Base-by-base conservation (phyloP, 2,797 vertebrate genomes). In the Pangasius macronema region DNA sequence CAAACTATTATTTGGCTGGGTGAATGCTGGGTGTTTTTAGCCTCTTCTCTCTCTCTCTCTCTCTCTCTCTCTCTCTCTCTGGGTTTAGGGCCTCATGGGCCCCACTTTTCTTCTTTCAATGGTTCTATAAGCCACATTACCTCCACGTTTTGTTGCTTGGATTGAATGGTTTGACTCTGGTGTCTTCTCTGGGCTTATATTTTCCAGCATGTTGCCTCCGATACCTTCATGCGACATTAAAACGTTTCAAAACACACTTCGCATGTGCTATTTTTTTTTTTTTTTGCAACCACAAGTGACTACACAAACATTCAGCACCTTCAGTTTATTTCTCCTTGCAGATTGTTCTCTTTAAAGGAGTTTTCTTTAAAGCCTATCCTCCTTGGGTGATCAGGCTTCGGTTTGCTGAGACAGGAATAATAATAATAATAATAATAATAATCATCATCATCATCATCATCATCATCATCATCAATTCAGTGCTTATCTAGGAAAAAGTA, bases 151-250 rank as follows among this genome's bases (percentile, higher is more conserved):
- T 86, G 33, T 68, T 82, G 59, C 75, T 76, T 24, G 13, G 53
- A 77, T 57, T 75, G 55, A 80, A 83, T 9, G 46, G 24, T 11
- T 49, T 36, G 36, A 82, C 49, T 67, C 33, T 70, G 36, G 20
- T 39, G 42, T 81, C 36, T 85, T 89, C 84, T 85, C 84, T 49
- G 86, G 63, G 85, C 82, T 87, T 83, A 81, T 76, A 14, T 88
- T 88, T 92, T 91, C 86, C 87, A 55, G 82, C 53, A 84, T 72
- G 63, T 87, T 81, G 86, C 75, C 65, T 89, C 83, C 53, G 86
- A 90, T 90, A 81, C 89, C 13, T 86, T 9, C 1, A 22, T 14
- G 70, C 86, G 88, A 83, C 87, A 83, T 89, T 89, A 33, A 81
- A 53, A 84, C n/a, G 14, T 87, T 87, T 82, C 13, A 81, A 46